Percentiles rank a stretch among this genome's conserved stretches.
Evolutionary conservation across 2,888 invertebrate species (phyloP).

Genomic region (Apodemia hepburni): DNA sequence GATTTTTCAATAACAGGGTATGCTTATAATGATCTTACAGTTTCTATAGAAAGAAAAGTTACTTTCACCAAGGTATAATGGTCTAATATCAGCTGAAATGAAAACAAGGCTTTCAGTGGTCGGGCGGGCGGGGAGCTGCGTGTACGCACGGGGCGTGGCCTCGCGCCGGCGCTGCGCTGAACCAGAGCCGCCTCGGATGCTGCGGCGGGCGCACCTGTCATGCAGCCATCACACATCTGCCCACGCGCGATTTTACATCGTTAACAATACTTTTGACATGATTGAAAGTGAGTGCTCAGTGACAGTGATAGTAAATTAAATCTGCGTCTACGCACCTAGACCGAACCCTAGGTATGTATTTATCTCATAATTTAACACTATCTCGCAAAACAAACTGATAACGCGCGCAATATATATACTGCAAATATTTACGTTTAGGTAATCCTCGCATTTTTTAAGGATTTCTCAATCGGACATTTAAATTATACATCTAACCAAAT

Average conservation of each 20-base stretch:
- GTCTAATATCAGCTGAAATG: conserved; percentile 45
- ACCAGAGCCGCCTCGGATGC: conserved; percentile 69
- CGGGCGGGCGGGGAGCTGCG: conserved; percentile 61
- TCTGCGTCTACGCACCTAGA: conserved; percentile 50
- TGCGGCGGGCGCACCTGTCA: conserved; percentile 67
- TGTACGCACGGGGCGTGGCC: conserved; percentile 61
- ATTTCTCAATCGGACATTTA: conserved; percentile 4
- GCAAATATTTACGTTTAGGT: conserved; percentile 42
- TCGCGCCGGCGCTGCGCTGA: conserved; percentile 36
- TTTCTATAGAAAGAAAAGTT: too few species aligned
- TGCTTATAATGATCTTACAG: too few species aligned
- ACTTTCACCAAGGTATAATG: conserved; percentile 11
- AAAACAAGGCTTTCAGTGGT: conserved; percentile 52
- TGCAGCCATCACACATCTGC: conserved; percentile 34
- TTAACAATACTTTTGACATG: conserved; percentile 50
- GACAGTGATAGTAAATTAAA: conserved; percentile 49
- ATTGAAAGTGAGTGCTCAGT: conserved; percentile 57
- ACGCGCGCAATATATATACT: conserved; percentile 54
- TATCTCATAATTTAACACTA: conserved; percentile 46
- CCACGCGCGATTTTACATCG: conserved; percentile 39
- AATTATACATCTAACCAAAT: not conserved
- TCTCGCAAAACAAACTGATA: conserved; percentile 44
- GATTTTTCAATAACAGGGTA: too few species aligned
- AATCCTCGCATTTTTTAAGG: conserved; percentile 7
- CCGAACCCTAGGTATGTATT: conserved; percentile 65